Percentiles rank a stretch among this genome's conserved stretches.
Conservation (phyloP, 2,888 invertebrate species). For the Tetragonisca angustula region DNA sequence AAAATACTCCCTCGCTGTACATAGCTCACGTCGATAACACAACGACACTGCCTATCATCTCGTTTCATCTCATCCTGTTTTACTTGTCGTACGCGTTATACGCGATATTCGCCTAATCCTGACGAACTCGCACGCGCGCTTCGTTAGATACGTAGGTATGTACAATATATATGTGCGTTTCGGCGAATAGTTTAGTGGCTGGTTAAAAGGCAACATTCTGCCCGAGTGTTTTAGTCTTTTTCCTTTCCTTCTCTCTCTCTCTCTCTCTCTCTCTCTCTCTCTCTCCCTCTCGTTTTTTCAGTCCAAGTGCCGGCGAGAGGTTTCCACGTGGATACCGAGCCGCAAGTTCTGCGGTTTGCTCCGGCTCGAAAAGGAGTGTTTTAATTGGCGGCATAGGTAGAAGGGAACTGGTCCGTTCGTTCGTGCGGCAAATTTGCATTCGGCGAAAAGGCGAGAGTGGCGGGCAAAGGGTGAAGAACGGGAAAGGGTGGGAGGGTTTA, state of each 20-base stretch:
- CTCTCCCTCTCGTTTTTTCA: not conserved
- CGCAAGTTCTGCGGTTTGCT: conserved; percentile 62
- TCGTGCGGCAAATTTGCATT: conserved; percentile 75
- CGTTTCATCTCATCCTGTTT: too few species aligned
- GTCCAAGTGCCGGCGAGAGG: not conserved
- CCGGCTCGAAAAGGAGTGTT: conserved; percentile 79
- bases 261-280: too few species aligned
- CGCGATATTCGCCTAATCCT: not conserved
- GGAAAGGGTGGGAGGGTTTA: not conserved
- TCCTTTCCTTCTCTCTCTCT: not conserved
- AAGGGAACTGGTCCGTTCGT: conserved; percentile 61
- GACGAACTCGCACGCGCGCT: not conserved
- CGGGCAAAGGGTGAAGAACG: conserved; percentile 18
- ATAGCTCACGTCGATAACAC: too few species aligned
- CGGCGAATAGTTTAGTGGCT: not conserved
- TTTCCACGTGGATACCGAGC: conserved; percentile 36
- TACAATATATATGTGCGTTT: not conserved
- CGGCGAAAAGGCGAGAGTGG: conserved; percentile 52
- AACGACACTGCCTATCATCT: too few species aligned
- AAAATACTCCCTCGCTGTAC: too few species aligned
- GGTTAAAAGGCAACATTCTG: conserved; percentile 25
- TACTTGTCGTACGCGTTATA: not conserved
- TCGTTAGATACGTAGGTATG: not conserved
- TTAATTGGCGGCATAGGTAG: conserved; percentile 79
- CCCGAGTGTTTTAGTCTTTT: not conserved